phyloP scores from a whole-genome alignment of 2,888 invertebrate species.

The Campoplex nolae region DNA sequence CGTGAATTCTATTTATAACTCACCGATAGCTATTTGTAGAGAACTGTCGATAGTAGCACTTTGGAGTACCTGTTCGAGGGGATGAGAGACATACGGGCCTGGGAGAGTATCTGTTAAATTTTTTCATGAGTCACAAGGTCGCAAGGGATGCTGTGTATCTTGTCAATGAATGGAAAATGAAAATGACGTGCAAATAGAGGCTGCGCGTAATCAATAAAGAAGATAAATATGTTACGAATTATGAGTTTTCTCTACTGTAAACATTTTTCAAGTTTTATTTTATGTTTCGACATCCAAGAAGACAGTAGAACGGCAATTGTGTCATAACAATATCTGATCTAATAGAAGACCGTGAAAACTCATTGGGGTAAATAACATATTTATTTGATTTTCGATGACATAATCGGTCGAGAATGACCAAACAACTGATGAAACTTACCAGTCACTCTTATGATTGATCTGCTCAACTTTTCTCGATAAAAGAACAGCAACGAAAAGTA shows the following conservation, averaged over 20 bases:
- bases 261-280: not conserved
- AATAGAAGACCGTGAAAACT: not conserved
- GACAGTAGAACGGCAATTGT: not conserved
- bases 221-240: not conserved
- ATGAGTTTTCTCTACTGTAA: not conserved
- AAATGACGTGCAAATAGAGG: slow-evolving; percentile 10
- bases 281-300: not conserved
- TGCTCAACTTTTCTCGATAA: not conserved
- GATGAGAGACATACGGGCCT: slow-evolving; percentile 25
- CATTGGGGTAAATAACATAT: not conserved
- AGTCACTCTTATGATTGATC: not conserved
- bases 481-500: not conserved
- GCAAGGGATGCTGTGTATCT: slow-evolving; percentile 9
- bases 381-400: not conserved
- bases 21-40: slow-evolving; percentile 64
- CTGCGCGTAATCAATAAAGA: not conserved
- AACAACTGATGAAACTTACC: not conserved
- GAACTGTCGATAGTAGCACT: slow-evolving; percentile 58
- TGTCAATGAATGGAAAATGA: slow-evolving; percentile 33
- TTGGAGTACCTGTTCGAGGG: slow-evolving; percentile 43
- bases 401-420: not conserved
- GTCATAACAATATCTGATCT: not conserved
- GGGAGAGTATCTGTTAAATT: slow-evolving; percentile 23
- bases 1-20: slow-evolving; percentile 61
- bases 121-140: slow-evolving; percentile 46